Conservation (phyloP, 2,888 invertebrate species). For the Xiphydria camelus region DNA sequence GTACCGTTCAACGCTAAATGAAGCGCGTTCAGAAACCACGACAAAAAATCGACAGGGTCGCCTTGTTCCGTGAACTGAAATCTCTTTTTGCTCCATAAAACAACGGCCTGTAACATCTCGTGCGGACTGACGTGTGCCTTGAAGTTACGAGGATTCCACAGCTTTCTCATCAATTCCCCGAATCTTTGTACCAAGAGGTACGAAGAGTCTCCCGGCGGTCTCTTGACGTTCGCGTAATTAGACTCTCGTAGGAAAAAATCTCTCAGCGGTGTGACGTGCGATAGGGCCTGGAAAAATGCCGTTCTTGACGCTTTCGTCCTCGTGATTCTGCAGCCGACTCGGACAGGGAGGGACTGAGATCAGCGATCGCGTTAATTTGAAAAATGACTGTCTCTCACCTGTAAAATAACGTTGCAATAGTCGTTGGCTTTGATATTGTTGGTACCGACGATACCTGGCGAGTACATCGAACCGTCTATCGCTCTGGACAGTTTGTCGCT, state of each 20-base stretch:
- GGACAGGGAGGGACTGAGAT: no score
- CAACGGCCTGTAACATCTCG: conserved; percentile 99
- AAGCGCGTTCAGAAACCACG: conserved; percentile 96
- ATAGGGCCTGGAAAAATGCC: conserved; percentile 77
- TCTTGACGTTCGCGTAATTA: conserved; percentile 84
- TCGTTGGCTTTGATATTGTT: conserved; percentile 99
- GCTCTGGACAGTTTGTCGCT: conserved; percentile 88
- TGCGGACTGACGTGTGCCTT: conserved; percentile 99
- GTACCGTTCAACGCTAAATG: conserved; percentile 94
- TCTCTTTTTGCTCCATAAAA: conserved; percentile 93
- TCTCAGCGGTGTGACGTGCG: conserved; percentile 91
- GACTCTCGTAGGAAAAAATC: conserved; percentile 94
- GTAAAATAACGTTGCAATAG: conserved; percentile 98
- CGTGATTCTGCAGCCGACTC: no score
- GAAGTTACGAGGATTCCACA: conserved; percentile 99
- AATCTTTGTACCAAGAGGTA: conserved; percentile 90
- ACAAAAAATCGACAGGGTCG: conserved; percentile 97
- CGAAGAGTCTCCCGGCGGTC: conserved; percentile 94
- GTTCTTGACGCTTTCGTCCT: no score
- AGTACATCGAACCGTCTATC: conserved; percentile 94
- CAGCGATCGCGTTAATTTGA: no score
- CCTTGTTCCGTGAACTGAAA: conserved; percentile 99
- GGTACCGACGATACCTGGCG: conserved; percentile 96
- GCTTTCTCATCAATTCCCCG: conserved; percentile 93
- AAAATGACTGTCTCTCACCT: conserved; percentile 62